phyloP scores from a whole-genome alignment of 1,140 invertebrate genomes.

The Ceratina japonica region DNA sequence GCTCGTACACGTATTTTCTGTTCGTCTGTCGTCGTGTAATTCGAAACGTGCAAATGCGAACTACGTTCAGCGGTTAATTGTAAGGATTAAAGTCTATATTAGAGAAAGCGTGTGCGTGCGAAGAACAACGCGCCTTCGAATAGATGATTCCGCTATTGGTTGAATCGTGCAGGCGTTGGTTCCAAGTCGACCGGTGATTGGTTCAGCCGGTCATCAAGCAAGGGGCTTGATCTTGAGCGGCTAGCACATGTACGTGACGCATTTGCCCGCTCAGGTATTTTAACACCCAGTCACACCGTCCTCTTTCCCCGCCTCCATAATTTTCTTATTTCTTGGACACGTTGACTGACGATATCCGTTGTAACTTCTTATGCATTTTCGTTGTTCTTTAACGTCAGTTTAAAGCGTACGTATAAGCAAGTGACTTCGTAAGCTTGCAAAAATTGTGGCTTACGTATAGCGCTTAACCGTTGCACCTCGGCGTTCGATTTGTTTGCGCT shows the following conservation, averaged over 20 bases:
- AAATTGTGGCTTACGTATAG: no score
- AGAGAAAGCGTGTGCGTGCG: conserved; percentile 58
- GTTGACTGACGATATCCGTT: no score
- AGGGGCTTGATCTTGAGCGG: conserved; percentile 58
- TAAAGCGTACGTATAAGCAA: no score
- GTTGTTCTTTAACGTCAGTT: not conserved
- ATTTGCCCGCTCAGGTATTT: no score
- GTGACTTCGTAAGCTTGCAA: no score
- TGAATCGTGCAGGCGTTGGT: conserved; percentile 55
- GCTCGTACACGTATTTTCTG: no score
- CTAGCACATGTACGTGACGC: conserved; percentile 37
- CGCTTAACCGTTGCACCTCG: not conserved
- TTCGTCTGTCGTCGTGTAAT: no score
- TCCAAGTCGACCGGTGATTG: conserved; percentile 48
- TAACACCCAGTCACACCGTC: no score
- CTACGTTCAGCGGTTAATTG: no score
- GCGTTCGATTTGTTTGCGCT: no score
- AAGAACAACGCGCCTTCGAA: conserved; percentile 39
- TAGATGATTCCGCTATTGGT: conserved; percentile 51
- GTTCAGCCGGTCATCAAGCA: conserved; percentile 44
- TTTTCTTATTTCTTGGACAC: not conserved
- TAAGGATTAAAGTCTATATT: not conserved
- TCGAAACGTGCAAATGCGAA: no score
- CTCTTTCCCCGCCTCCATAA: not conserved
- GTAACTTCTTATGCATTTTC: not conserved